These are phyloP conservation scores for Schizaphis graminum DNA, from an alignment of 2,888 invertebrate species.

Conservation along the genomic window DNA sequence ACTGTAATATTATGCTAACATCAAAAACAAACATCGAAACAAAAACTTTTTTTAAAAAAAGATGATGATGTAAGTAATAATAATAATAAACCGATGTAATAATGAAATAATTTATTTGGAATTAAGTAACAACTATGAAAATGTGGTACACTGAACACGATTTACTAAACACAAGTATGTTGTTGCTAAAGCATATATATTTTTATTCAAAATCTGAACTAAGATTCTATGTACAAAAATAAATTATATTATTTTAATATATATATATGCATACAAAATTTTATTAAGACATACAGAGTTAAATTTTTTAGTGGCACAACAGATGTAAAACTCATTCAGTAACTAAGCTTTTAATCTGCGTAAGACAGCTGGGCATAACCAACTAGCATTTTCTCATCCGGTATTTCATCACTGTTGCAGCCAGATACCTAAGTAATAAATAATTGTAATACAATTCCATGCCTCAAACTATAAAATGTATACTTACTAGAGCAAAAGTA, in stretches of 20 bases:
- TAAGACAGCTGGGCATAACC: slow-evolving; percentile 98
- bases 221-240: slow-evolving; percentile 63
- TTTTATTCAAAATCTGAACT: slow-evolving; percentile 61
- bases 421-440: slow-evolving; percentile 76
- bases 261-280: slow-evolving; percentile 51
- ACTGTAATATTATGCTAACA: no score
- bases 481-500: slow-evolving; percentile 88
- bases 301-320: slow-evolving; percentile 63
- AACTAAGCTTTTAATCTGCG: slow-evolving; percentile 77
- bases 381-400: slow-evolving; percentile 94
- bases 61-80: not conserved
- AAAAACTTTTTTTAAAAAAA: not conserved
- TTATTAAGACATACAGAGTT: slow-evolving; percentile 59
- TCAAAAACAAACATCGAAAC: not conserved
- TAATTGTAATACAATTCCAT: slow-evolving; percentile 41
- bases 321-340: slow-evolving; percentile 32
- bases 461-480: not conserved
- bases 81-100: slow-evolving; percentile 40
- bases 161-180: slow-evolving; percentile 56
- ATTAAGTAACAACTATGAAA: slow-evolving; percentile 63
- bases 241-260: slow-evolving; percentile 59
- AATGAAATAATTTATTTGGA: slow-evolving; percentile 57
- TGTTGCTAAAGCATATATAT: slow-evolving; percentile 49
- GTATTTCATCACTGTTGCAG: slow-evolving; percentile 81
- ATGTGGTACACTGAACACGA: slow-evolving; percentile 43